These are phyloP conservation scores for Aythya baeri DNA, from an alignment of 2,113 vertebrate genomes.

Conservation along the genomic window DNA sequence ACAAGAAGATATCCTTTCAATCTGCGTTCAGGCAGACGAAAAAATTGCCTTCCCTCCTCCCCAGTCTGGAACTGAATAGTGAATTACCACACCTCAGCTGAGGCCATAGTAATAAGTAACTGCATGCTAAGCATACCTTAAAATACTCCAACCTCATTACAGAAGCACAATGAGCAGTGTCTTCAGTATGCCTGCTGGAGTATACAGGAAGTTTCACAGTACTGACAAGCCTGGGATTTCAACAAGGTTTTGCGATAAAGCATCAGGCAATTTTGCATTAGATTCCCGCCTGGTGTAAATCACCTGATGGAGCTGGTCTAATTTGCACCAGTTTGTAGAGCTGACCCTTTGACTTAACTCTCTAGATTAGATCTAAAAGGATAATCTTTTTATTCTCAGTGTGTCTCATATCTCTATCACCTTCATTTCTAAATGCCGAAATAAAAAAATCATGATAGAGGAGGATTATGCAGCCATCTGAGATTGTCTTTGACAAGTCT, in stretches of 20 bases:
- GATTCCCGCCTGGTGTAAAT: neutral
- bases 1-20: neutral
- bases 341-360: neutral
- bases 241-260: neutral
- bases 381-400: neutral
- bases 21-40: conserved; percentile 1
- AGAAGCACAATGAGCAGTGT: neutral
- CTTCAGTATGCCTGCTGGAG: neutral
- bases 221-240: neutral
- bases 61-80: neutral
- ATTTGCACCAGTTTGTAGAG: neutral
- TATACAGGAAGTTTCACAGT: neutral
- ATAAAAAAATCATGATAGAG: neutral
- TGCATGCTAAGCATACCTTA: neutral
- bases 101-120: neutral
- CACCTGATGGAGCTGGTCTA: neutral
- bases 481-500: neutral
- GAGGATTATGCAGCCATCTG: neutral
- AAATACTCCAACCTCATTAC: neutral
- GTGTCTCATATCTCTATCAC: neutral
- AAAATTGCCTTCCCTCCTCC: conserved; percentile 6
- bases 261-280: neutral
- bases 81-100: neutral
- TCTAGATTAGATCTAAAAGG: neutral
- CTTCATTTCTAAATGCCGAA: neutral